A percentile compares a stretch with the other conserved stretches of the same genome.
phyloP scores from a whole-genome alignment of 2,113 vertebrate species.

The Ceratotherium simum region DNA sequence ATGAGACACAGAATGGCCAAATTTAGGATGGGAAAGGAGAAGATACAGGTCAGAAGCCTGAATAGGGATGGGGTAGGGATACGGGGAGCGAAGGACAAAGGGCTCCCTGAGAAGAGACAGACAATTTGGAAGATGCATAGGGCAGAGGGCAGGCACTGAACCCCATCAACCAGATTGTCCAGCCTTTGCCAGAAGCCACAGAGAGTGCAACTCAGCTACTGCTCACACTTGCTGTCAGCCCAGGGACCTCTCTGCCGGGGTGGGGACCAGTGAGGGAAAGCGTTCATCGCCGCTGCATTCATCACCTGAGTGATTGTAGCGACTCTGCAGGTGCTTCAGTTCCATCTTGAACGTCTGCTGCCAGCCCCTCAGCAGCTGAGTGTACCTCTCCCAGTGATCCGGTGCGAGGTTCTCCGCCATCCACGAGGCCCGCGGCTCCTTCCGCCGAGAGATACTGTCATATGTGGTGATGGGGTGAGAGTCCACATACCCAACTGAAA shows the following conservation, averaged over 20 bases:
- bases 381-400: slow-evolving; percentile 63
- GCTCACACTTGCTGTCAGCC: not conserved
- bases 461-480: slow-evolving; percentile 62
- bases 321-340: slow-evolving; percentile 7
- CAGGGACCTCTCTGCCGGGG: not conserved
- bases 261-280: not conserved
- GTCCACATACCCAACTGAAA: slow-evolving; percentile 66
- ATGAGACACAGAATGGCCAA: not conserved
- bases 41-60: not conserved
- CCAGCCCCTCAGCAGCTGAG: slow-evolving; percentile 68
- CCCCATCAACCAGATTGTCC: not conserved
- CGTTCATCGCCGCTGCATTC: too few relatives aligned
- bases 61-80: too few relatives aligned
- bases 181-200: slow-evolving; percentile 29
- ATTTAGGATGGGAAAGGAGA: not conserved
- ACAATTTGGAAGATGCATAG: not conserved
- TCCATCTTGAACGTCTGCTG: slow-evolving; percentile 44
- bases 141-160: not conserved
- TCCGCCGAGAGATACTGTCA: slow-evolving; percentile 41
- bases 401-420: not conserved
- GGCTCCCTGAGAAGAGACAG: not conserved
- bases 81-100: not conserved
- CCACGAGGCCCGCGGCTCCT: not conserved
- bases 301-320: slow-evolving; percentile 58
- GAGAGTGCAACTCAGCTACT: not conserved